Evolutionary conservation across 2,888 invertebrate genomes (phyloP).

Genomic region (Leptopilina drosophilae): DNA sequence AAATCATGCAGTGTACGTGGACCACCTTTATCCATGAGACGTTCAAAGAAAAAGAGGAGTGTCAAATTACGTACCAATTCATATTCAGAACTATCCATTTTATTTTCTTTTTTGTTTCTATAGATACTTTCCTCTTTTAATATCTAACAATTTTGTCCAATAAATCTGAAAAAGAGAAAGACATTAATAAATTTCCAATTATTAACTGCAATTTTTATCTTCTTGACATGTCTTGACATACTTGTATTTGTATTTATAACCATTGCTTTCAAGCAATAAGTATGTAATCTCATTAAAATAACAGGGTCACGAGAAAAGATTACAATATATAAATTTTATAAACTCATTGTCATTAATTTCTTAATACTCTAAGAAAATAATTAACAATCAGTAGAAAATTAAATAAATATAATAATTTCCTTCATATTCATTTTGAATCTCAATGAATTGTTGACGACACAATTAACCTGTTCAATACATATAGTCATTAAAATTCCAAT

Average conservation of each 20-base stretch:
- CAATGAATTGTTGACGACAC: background rate
- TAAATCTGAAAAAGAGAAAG: background rate
- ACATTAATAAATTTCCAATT: background rate
- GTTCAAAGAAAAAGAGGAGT: slow-evolving; percentile 98
- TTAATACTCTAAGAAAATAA: too few species aligned
- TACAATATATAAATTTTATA: background rate
- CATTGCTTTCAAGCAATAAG: background rate
- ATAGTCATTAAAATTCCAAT: slow-evolving; percentile 1
- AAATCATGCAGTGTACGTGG: slow-evolving; percentile 97
- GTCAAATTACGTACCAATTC: slow-evolving; percentile 96
- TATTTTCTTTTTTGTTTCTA: slow-evolving; percentile 42
- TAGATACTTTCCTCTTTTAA: slow-evolving; percentile 12
- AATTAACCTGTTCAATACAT: background rate
- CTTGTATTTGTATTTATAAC: slow-evolving; percentile 22
- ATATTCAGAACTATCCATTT: slow-evolving; percentile 96
- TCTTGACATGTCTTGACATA: too few species aligned
- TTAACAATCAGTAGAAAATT: background rate
- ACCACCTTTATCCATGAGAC: slow-evolving; percentile 97
- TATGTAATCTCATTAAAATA: slow-evolving; percentile 31
- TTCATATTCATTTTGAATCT: background rate
- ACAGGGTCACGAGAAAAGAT: slow-evolving; percentile 15
- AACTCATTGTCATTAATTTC: too few species aligned
- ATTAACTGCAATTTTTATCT: background rate
- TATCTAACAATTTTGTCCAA: background rate
- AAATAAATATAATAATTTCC: background rate